Base-by-base conservation (phyloP, 2,113 vertebrate species). In the Murina feae region DNA sequence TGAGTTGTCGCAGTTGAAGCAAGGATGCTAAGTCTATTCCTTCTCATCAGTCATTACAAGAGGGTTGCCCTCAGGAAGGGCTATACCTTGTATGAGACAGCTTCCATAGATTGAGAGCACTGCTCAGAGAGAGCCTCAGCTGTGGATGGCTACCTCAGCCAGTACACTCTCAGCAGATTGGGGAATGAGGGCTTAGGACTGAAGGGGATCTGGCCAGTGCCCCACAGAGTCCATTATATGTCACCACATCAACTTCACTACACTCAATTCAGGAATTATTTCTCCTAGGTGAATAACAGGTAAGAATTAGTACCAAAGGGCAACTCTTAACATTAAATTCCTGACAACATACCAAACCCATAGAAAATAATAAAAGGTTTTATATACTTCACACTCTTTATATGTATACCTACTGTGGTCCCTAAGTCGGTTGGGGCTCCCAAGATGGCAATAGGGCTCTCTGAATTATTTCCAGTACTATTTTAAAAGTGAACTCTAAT, bases 401-500 rank as follows among this genome's bases (percentile, higher is more conserved):
- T 72, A 80, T 39, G 23, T n/a, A n/a, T n/a, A 86, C n/a, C 49
- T 79, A 37, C 76, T 55, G 68, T 65, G 44, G 13, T 83, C 23
- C 8, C 35, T 14, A 86, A 80, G 21, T 44, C 37, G 21, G n/a
- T 35, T 32, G 9, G 25, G 58, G 18, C 75, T 79, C 37, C 51
- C 58, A 69, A 72, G 47, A 12, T 35, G 13, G 12, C 28, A 85
- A 51, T 30, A 55, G 51, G 20, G 6, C 5, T 85, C 55, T 74
- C 11, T 18, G n/a, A 88, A 89, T 60, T n/a, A 60, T 76, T 89
- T 69, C 80, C 28, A 63, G 16, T 83, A 49, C 4, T 63, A 51
- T 79, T 87, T 87, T 88, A 93, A 91, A 90, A 47, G 18, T 63
- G 9, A 93, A 91, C 44, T 39, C 4, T 55, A 60, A 49, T 42